Percentiles rank a stretch among this genome's conserved stretches.
These are phyloP conservation scores for Hirtodrosophila confusa DNA, from an alignment of 2,888 invertebrate genomes.

Conservation along the genomic window DNA sequence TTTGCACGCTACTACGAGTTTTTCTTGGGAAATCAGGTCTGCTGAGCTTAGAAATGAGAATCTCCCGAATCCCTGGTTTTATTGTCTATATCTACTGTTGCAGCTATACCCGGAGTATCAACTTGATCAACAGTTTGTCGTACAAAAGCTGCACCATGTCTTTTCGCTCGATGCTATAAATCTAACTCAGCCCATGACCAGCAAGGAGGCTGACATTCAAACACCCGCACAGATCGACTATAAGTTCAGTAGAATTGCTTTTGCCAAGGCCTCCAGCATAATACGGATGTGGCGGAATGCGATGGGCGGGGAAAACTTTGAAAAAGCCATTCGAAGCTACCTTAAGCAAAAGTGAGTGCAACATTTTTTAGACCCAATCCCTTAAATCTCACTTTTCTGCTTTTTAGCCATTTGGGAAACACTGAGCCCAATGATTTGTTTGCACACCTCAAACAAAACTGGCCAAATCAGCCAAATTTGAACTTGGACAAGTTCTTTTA, in stretches of 20 bases:
- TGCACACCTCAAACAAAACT: slow-evolving; percentile 81
- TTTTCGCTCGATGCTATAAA: slow-evolving; percentile 86
- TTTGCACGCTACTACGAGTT: slow-evolving; percentile 91
- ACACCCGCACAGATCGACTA: slow-evolving; percentile 86
- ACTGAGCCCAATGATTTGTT: slow-evolving; percentile 85
- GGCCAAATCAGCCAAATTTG: slow-evolving; percentile 73
- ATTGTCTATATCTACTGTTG: slow-evolving; percentile 85
- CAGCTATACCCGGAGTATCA: slow-evolving; percentile 88
- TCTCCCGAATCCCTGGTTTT: too few relatives aligned
- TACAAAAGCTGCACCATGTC: slow-evolving; percentile 88
- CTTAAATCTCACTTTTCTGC: neutral
- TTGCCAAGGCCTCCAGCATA: slow-evolving; percentile 88
- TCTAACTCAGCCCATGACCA: slow-evolving; percentile 86
- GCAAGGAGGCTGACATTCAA: slow-evolving; percentile 84
- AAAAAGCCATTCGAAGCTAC: slow-evolving; percentile 86
- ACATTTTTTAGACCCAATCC: neutral
- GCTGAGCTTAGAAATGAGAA: neutral
- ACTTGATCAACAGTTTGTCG: slow-evolving; percentile 88
- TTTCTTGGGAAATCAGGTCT: slow-evolving; percentile 83
- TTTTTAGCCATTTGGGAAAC: slow-evolving; percentile 50
- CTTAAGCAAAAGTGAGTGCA: slow-evolving; percentile 84
- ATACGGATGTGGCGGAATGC: slow-evolving; percentile 88
- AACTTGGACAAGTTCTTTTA: slow-evolving; percentile 80
- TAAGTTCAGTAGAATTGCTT: slow-evolving; percentile 87
- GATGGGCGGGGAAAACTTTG: slow-evolving; percentile 85